Conservation (phyloP, 2,888 invertebrate species). For the Myathropa florea region DNA sequence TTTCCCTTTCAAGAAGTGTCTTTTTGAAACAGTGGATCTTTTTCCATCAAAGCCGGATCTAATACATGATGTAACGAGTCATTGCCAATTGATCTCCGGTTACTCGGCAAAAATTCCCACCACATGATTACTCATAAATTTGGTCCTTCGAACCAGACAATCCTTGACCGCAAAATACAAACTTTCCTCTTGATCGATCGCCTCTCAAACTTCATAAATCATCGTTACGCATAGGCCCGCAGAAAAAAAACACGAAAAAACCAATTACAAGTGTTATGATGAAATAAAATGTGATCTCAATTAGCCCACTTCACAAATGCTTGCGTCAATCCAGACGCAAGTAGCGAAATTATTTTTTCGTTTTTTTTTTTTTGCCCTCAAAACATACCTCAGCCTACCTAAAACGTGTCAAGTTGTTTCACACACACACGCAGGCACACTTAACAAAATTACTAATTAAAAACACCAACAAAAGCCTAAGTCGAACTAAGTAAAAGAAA, state of each 20-base stretch:
- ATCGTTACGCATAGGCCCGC: background rate
- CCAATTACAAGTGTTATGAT: background rate
- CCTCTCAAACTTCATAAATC: background rate
- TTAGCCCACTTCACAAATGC: slow-evolving; percentile 25
- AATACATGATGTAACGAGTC: too few species aligned
- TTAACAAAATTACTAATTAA: slow-evolving; percentile 5
- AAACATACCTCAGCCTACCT: background rate
- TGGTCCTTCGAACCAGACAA: background rate
- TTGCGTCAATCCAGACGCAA: slow-evolving; percentile 11
- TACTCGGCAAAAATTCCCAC: background rate
- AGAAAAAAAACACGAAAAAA: background rate
- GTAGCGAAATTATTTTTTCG: background rate
- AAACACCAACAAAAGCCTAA: slow-evolving; percentile 7
- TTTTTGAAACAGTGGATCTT: too few species aligned
- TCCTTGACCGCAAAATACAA: background rate
- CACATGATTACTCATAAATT: background rate
- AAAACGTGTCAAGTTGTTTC: slow-evolving; percentile 24
- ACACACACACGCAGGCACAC: background rate
- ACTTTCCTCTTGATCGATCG: background rate
- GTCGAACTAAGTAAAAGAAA: background rate
- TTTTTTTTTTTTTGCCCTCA: background rate
- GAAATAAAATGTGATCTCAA: slow-evolving; percentile 11
- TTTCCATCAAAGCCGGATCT: too few species aligned
- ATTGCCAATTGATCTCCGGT: background rate
- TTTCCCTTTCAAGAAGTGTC: too few species aligned